Percentiles rank a stretch among this genome's conserved stretches.
Evolutionary conservation across 23 tunicate species (phyloP).

Genomic region (Styela clava): DNA sequence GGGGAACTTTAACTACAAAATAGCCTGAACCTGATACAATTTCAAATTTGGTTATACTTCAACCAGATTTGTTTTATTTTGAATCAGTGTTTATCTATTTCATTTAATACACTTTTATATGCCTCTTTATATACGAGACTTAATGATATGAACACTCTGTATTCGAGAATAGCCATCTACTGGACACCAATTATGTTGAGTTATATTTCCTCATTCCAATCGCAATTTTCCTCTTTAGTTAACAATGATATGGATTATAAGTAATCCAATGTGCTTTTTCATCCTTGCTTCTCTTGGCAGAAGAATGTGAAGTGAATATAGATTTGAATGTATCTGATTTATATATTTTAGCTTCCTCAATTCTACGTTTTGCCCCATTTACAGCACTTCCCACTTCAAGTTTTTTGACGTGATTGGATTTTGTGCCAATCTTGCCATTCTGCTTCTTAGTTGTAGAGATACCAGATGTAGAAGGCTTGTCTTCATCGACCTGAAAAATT

Average conservation of each 20-base stretch:
- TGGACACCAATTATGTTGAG: too few species aligned
- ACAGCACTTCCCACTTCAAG: conserved; percentile 43
- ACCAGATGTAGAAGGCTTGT: conserved; percentile 38
- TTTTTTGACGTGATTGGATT: conserved; percentile 23
- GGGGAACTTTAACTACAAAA: too few species aligned
- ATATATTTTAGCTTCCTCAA: conserved; percentile 73
- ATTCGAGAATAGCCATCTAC: too few species aligned
- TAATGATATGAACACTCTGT: too few species aligned
- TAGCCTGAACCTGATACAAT: too few species aligned
- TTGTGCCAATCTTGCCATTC: neutral
- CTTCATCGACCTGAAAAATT: neutral
- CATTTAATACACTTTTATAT: too few species aligned
- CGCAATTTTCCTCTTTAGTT: too few species aligned
- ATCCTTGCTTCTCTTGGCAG: conserved; percentile 82
- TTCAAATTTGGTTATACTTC: too few species aligned
- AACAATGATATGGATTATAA: conserved; percentile 82
- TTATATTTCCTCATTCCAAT: too few species aligned
- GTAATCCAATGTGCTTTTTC: conserved; percentile 82
- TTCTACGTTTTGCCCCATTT: conserved; percentile 73
- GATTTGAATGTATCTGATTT: conserved; percentile 85
- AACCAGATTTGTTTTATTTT: too few species aligned
- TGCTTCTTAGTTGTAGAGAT: neutral
- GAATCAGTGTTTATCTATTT: too few species aligned
- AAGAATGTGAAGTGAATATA: conserved; percentile 71
- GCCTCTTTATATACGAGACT: too few species aligned